These are phyloP conservation scores for Lithodes maja DNA, from an alignment of 2,888 invertebrate genomes.

Conservation along the genomic window DNA sequence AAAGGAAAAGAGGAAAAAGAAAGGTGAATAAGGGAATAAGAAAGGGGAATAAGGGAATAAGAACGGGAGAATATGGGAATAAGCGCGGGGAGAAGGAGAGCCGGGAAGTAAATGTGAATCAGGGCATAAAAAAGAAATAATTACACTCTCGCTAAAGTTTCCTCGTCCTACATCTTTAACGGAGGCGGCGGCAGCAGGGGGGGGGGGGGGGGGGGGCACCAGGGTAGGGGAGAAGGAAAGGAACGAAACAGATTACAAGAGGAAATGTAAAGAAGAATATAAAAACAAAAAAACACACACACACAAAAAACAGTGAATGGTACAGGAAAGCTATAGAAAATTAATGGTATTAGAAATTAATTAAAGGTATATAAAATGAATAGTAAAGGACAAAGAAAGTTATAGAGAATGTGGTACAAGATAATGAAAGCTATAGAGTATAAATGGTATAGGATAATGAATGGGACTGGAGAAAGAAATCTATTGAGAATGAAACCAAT, in stretches of 20 bases:
- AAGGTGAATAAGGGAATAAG: background rate
- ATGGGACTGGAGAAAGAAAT: no score
- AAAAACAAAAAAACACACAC: background rate
- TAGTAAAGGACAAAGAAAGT: background rate
- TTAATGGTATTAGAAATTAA: background rate
- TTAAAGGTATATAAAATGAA: background rate
- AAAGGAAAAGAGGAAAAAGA: background rate
- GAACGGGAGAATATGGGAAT: background rate
- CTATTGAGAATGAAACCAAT: no score
- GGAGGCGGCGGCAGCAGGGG: conserved; percentile 18
- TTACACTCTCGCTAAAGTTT: background rate
- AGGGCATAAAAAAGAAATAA: background rate
- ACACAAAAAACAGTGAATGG: background rate
- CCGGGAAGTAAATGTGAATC: background rate
- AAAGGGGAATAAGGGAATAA: background rate
- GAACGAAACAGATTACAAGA: background rate
- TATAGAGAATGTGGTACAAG: background rate
- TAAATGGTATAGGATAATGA: no score
- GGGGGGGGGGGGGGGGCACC: conserved; percentile 2
- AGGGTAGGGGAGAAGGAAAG: conserved; percentile 20
- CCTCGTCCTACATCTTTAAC: background rate
- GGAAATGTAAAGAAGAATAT: background rate
- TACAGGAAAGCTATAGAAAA: background rate
- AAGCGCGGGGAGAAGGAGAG: background rate
- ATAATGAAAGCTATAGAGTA: background rate